Evolutionary conservation across 2,888 invertebrate species (phyloP).

Genomic region (Thelaira solivaga): DNA sequence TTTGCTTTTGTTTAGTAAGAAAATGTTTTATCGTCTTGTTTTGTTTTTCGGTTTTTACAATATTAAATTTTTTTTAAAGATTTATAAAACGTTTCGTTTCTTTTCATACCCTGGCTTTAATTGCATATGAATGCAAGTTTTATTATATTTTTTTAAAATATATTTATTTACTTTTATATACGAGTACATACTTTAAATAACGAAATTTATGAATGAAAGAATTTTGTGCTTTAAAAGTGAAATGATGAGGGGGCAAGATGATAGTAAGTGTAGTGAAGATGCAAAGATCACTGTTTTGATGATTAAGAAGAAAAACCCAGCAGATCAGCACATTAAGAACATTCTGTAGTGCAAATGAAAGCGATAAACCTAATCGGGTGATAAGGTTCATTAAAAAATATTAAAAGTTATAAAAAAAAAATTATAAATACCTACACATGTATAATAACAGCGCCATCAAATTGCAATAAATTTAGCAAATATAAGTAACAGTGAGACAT

Average conservation of each 20-base stretch:
- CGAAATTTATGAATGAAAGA: constrained; percentile 56
- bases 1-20: no score
- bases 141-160: constrained; percentile 6
- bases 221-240: constrained; percentile 24
- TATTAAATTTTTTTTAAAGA: no score
- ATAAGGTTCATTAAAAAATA: constrained; percentile 59
- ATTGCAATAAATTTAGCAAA: constrained; percentile 40
- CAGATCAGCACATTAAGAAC: not conserved
- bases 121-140: constrained; percentile 36
- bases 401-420: constrained; percentile 10
- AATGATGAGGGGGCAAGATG: constrained; percentile 32
- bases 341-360: constrained; percentile 15
- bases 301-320: constrained; percentile 13
- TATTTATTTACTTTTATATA: constrained; percentile 21
- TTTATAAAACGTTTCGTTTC: no score
- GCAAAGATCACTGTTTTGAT: constrained; percentile 38
- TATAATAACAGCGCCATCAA: constrained; percentile 38
- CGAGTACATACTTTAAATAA: no score
- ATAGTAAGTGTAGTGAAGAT: not conserved
- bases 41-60: no score
- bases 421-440: not conserved
- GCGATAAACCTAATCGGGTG: constrained; percentile 59
- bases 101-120: no score
- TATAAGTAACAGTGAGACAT: constrained; percentile 36
- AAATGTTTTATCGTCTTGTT: no score